phyloP scores from a whole-genome alignment of 2,113 vertebrate genomes.

The Chloroceryle aenea region DNA sequence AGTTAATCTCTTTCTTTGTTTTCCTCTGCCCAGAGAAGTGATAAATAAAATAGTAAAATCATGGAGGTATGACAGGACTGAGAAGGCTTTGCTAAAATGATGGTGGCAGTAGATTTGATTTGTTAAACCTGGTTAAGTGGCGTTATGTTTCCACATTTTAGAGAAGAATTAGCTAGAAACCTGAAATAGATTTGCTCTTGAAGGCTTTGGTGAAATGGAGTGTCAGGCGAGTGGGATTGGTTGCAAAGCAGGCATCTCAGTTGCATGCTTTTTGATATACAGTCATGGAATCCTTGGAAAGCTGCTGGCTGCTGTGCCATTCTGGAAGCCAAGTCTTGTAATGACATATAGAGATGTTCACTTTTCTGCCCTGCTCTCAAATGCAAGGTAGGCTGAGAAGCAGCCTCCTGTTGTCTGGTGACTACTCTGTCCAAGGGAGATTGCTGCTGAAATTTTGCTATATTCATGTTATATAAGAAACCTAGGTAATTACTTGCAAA shows the following conservation, averaged over 20 bases:
- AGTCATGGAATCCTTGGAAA: neutral
- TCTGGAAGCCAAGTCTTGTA: neutral
- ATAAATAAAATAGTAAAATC: neutral
- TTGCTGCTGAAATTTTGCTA: neutral
- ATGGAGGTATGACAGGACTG: neutral
- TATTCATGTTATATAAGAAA: neutral
- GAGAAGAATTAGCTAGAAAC: neutral
- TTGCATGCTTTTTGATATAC: accelerated
- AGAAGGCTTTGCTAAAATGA: neutral
- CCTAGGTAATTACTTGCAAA: neutral
- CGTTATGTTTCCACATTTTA: neutral
- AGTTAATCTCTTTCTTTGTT: neutral
- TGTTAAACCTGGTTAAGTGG: neutral
- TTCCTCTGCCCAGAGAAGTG: neutral
- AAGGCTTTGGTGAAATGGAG: neutral
- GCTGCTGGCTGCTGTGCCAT: neutral
- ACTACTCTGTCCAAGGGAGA: neutral
- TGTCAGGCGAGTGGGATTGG: accelerated
- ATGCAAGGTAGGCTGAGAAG: neutral
- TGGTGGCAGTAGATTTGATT: neutral
- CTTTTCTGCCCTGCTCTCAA: neutral
- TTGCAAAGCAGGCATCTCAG: accelerated
- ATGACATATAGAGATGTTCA: neutral
- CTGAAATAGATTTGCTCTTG: neutral
- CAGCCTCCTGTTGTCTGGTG: neutral